Base-by-base conservation (phyloP, 92 coral and sea anemone genomes). In the Epizoanthus stellaris region DNA sequence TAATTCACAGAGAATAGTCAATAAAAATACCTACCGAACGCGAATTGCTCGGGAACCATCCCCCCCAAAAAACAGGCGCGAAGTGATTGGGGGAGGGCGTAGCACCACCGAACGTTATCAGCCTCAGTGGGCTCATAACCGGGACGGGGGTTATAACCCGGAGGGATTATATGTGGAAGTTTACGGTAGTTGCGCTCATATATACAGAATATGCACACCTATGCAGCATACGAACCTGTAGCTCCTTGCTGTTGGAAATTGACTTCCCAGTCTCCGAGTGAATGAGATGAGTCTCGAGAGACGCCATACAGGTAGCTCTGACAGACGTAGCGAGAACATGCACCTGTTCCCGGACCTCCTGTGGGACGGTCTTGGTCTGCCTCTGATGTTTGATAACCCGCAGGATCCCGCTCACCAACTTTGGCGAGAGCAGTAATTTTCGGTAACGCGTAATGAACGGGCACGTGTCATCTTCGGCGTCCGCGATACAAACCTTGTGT, bases 331-430 rank as follows among this genome's bases (percentile, higher is more conserved):
- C 77, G 59, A 96, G 91, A 25, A 91, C 85, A 21, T 92, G 94
- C 20, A 94, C 95, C 66, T 80, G 92, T 23, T 92, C 96, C 63
- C 94, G 81, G 14, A 94, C 98, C 17, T 96, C 95, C 72, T 96
- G 96, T 8, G 95, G 95, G 13, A 96, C 90, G 73, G 95, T 93
- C 68, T 92, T 84, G 4, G 98, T 94, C 82, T 94, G 95, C 80
- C 98, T 82, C 70, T 94, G 95, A 75, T 96, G 98, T 43, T 92
- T 91, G 85, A 96, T 90, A 9, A 96, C 94, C 40, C 98, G 89
- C 3, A 92, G 76, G 86, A 96, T 89, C 5, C 98, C 98, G 67
- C 93, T 94, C 60, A 94, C 92, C 54, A 94, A 75, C 70, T 94
- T 94, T 42, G 98, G 98, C 11, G 98, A 94, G 47, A 94, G 84